A percentile compares a stretch with the other conserved stretches of the same genome.
Conservation (phyloP, 1,140 invertebrate genomes). For the Bombus difficillimus region DNA sequence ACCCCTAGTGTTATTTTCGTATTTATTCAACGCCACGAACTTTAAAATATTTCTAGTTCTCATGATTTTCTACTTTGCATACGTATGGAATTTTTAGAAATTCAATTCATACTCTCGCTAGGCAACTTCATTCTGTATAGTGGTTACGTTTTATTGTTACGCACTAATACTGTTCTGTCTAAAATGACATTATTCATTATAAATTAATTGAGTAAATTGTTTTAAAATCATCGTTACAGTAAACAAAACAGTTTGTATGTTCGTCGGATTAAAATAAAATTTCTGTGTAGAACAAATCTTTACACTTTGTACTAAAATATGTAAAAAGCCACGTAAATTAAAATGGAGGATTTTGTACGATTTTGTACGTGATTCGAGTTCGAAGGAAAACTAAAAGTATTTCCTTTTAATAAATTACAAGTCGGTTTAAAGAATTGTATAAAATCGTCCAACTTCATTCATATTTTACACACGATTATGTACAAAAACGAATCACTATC, state of each 20-base stretch:
- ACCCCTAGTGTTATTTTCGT: not conserved
- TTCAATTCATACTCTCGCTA: constrained; percentile 1
- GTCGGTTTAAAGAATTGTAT: not conserved
- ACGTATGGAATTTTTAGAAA: not conserved
- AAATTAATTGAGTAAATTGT: constrained; percentile 14
- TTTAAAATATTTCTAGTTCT: constrained; percentile 7
- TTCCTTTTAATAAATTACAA: not conserved
- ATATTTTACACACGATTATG: constrained; percentile 2
- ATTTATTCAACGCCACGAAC: not conserved
- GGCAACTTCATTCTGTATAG: constrained; percentile 22
- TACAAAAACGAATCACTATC: constrained; percentile 1
- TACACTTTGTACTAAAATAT: constrained; percentile 36
- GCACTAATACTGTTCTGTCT: constrained; percentile 40
- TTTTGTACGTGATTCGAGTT: constrained; percentile 2
- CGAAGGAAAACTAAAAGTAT: not conserved
- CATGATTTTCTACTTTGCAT: not conserved
- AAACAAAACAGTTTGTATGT: not conserved
- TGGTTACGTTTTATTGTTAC: constrained; percentile 33
- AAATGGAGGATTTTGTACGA: not conserved
- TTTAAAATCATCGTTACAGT: not conserved
- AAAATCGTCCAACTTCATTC: not conserved
- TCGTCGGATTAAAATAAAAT: constrained; percentile 3
- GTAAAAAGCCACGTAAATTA: not conserved
- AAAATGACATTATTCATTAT: constrained; percentile 10
- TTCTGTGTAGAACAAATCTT: not conserved